phyloP scores from a whole-genome alignment of 2,888 invertebrate genomes.

The Sepioteuthis lessoniana region DNA sequence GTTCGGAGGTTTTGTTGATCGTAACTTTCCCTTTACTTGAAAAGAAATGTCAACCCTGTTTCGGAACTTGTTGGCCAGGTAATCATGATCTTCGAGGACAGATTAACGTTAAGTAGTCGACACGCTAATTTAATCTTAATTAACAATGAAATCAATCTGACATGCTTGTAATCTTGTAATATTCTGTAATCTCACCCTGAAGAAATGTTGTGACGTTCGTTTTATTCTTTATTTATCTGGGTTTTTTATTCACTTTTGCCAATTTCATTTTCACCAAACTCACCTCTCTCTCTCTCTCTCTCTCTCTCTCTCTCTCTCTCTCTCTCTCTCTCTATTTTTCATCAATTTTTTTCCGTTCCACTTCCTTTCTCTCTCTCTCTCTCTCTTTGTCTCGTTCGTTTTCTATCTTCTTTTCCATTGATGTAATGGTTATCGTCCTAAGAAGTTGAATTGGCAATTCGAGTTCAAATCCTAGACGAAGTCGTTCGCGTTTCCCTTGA shows the following conservation, averaged over 20 bases:
- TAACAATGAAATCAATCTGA: background rate
- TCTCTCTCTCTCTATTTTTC: too few species aligned
- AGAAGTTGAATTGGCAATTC: too few species aligned
- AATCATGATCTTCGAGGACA: background rate
- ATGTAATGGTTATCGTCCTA: too few species aligned
- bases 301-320: too few species aligned
- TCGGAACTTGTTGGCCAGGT: background rate
- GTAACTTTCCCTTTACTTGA: background rate
- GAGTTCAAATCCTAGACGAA: too few species aligned
- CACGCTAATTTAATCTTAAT: constrained; percentile 10
- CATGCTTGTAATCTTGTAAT: constrained; percentile 2
- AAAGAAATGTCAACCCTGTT: background rate
- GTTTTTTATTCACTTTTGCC: background rate
- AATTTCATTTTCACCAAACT: too few species aligned
- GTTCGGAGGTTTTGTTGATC: background rate
- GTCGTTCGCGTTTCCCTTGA: too few species aligned
- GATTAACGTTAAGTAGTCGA: background rate
- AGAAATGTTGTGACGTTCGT: background rate
- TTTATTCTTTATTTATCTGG: background rate
- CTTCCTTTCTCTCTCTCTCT: too few species aligned
- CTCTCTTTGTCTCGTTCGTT: too few species aligned
- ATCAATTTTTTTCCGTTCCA: too few species aligned
- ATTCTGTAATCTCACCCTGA: background rate
- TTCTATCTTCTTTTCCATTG: too few species aligned
- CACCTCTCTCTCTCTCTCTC: too few species aligned